Conservation (phyloP, 2,888 invertebrate species). For the Leptogaster cylindrica region DNA sequence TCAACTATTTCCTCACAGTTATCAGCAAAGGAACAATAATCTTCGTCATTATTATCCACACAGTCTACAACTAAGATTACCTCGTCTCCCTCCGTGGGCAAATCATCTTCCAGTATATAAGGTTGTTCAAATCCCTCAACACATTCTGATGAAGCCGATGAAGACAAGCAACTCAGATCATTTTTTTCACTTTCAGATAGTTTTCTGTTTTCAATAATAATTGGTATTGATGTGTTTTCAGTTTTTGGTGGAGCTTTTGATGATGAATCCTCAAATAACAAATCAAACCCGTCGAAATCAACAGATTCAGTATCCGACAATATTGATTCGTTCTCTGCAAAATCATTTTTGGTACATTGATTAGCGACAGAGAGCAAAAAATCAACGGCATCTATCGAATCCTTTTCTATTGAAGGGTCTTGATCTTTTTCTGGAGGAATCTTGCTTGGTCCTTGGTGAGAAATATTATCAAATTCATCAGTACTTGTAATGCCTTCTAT, state of each 20-base stretch:
- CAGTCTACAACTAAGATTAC: not conserved
- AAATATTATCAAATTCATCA: too few species aligned
- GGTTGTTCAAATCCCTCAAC: not conserved
- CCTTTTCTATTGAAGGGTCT: too few species aligned
- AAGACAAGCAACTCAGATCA: conserved; percentile 50
- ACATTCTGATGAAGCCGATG: not conserved
- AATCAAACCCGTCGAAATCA: not conserved
- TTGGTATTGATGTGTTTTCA: conserved; percentile 43
- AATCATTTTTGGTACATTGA: not conserved
- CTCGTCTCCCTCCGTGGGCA: conserved; percentile 2
- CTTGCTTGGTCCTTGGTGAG: too few species aligned
- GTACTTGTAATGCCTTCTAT: too few species aligned
- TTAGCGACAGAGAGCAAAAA: not conserved
- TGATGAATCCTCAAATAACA: not conserved
- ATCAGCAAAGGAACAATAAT: not conserved
- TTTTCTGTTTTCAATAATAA: conserved; percentile 58
- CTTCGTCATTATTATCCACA: not conserved
- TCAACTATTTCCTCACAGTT: not conserved
- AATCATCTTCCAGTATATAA: not conserved
- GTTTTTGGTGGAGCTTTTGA: too few species aligned
- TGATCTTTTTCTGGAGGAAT: too few species aligned
- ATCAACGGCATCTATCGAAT: conserved; percentile 28
- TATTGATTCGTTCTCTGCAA: not conserved
- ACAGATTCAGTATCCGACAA: conserved; percentile 9
- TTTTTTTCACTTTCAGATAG: conserved; percentile 57